Percentiles rank a stretch among this genome's conserved stretches.
These are phyloP conservation scores for Gandaritis pyraliata DNA, from an alignment of 2,888 invertebrate species.

Conservation along the genomic window DNA sequence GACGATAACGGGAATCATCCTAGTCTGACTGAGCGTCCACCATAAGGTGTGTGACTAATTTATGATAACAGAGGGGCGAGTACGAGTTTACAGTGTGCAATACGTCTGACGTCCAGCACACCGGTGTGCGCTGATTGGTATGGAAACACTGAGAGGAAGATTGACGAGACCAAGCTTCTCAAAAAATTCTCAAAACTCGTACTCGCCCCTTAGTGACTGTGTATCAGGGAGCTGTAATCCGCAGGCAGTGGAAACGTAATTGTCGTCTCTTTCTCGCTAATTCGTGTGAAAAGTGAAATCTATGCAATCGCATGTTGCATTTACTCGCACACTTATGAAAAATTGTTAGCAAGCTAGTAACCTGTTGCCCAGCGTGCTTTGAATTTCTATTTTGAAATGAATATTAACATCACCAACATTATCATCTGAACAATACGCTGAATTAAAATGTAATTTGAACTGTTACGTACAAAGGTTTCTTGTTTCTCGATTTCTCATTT, in stretches of 20 bases:
- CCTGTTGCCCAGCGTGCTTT: slow-evolving; percentile 46
- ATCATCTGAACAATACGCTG: background rate
- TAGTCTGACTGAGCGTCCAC: background rate
- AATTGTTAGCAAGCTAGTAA: slow-evolving; percentile 50
- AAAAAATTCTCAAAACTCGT: too few species aligned
- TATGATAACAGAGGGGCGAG: too few species aligned
- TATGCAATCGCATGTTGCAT: slow-evolving; percentile 56
- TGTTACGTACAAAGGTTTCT: background rate
- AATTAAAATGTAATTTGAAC: background rate
- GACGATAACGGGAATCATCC: too few species aligned
- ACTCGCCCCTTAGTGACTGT: too few species aligned
- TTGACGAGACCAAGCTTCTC: too few species aligned
- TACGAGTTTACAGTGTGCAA: too few species aligned
- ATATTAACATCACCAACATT: background rate
- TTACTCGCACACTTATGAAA: slow-evolving; percentile 50
- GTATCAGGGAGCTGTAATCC: slow-evolving; percentile 61
- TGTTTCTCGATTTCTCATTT: slow-evolving; percentile 2
- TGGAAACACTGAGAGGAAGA: too few species aligned
- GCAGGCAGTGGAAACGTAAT: slow-evolving; percentile 66
- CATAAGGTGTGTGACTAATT: background rate
- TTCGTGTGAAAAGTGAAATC: slow-evolving; percentile 68
- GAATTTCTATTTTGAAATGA: slow-evolving; percentile 30
- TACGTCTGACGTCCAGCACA: too few species aligned
- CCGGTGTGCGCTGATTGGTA: too few species aligned
- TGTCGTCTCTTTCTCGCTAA: slow-evolving; percentile 71